A percentile compares a stretch with the other conserved stretches of the same genome.
These are phyloP conservation scores for Aphyosemion australe DNA, from an alignment of 2,113 vertebrate species.

Conservation along the genomic window DNA sequence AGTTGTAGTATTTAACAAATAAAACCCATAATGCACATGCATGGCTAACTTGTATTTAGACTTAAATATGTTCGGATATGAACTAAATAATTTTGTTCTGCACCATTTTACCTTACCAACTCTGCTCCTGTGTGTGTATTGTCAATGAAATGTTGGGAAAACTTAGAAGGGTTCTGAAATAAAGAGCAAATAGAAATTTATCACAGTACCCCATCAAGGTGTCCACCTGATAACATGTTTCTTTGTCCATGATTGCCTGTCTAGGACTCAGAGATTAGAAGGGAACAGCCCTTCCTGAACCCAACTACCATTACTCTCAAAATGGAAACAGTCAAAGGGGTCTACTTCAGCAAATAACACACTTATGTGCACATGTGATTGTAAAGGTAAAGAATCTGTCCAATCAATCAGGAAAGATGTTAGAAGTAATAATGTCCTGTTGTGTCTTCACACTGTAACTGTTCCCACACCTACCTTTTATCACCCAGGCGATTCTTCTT, in stretches of 20 bases:
- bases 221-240: slow-evolving; percentile 52
- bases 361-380: background rate
- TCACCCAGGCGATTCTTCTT: slow-evolving; percentile 11
- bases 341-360: slow-evolving; percentile 18
- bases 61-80: too few species aligned
- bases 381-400: slow-evolving; percentile 3
- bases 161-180: slow-evolving; percentile 9
- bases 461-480: slow-evolving; percentile 32
- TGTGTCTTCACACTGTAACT: slow-evolving; percentile 2
- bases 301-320: slow-evolving; percentile 32
- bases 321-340: slow-evolving; percentile 44
- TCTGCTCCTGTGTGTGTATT: too few species aligned
- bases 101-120: too few species aligned
- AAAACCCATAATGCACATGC: too few species aligned
- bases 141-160: too few species aligned
- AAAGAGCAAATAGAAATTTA: slow-evolving; percentile 30
- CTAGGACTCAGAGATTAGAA: slow-evolving; percentile 58
- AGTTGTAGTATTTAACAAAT: too few species aligned
- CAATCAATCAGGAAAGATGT: slow-evolving; percentile 26
- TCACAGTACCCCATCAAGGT: slow-evolving; percentile 44
- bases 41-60: too few species aligned
- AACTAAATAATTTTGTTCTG: too few species aligned
- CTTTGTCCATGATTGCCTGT: slow-evolving; percentile 60
- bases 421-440: slow-evolving; percentile 19
- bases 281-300: slow-evolving; percentile 21